phyloP scores from a whole-genome alignment of 2,113 vertebrate species.

The Nematolebias whitei region DNA sequence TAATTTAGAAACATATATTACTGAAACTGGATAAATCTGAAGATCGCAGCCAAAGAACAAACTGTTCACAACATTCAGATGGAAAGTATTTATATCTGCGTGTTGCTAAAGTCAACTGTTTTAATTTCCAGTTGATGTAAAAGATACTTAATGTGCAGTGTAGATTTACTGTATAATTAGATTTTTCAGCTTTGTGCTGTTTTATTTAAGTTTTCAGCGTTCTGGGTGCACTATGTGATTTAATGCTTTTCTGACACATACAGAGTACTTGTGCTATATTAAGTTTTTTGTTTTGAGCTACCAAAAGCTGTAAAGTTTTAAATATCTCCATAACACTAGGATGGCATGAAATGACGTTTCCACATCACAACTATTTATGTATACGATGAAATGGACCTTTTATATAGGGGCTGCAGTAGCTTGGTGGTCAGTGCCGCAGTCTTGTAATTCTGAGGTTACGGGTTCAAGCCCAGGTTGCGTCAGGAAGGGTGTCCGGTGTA shows the following conservation, averaged over 20 bases:
- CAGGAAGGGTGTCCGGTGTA: no score
- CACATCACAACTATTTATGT: slow-evolving; percentile 37
- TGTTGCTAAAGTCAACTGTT: slow-evolving; percentile 27
- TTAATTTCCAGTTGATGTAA: slow-evolving; percentile 55
- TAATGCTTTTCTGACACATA: slow-evolving; percentile 21
- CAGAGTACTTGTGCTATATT: slow-evolving; percentile 4
- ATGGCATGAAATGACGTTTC: slow-evolving; percentile 7
- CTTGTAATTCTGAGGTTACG: no score
- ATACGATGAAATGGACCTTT: slow-evolving; percentile 35
- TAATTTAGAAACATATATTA: no score
- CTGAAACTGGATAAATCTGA: no score
- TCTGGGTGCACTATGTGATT: slow-evolving; percentile 55
- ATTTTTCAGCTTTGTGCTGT: slow-evolving; percentile 59
- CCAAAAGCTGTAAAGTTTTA: neutral
- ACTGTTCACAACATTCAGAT: no score
- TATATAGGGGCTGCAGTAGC: no score
- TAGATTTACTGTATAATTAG: slow-evolving; percentile 66
- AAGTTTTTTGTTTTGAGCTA: slow-evolving; percentile 5
- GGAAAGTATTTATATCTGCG: no score
- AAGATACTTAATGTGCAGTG: slow-evolving; percentile 63
- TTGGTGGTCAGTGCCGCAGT: no score
- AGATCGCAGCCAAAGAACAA: no score
- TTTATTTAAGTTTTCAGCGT: slow-evolving; percentile 65
- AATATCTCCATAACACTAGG: neutral
- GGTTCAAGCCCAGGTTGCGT: no score